phyloP scores from a whole-genome alignment of 2,113 vertebrate species.

The Rhinogobius similis region DNA sequence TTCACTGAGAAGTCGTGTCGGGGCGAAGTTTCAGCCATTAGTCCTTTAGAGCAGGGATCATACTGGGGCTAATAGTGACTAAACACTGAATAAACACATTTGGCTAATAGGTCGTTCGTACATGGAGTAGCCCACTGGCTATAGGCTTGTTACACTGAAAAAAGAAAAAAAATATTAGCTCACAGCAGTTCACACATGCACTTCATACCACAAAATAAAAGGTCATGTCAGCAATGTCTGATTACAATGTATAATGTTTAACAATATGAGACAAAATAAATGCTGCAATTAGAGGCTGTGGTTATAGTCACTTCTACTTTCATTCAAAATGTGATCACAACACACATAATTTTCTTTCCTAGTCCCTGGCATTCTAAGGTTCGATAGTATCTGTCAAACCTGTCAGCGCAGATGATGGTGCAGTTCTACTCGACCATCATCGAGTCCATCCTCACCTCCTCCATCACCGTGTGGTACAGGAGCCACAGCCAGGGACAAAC shows the following conservation, averaged over 20 bases:
- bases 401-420: no score
- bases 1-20: constrained; percentile 57
- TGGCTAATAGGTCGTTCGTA: constrained; percentile 77
- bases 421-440: no score
- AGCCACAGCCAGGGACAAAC: no score
- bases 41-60: constrained; percentile 73
- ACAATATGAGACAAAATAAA: constrained; percentile 9
- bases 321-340: no score
- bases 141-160: constrained; percentile 23
- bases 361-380: no score
- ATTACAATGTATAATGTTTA: constrained; percentile 22
- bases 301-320: neutral
- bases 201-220: neutral
- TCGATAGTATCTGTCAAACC: no score
- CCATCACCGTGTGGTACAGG: no score
- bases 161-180: constrained; percentile 24
- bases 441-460: no score
- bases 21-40: constrained; percentile 78
- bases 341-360: no score
- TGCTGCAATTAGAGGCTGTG: constrained; percentile 32
- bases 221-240: constrained; percentile 15
- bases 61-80: constrained; percentile 77
- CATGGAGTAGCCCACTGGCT: constrained; percentile 54
- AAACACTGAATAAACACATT: constrained; percentile 83
- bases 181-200: neutral